These are phyloP conservation scores for Argyresthia goedartella DNA, from an alignment of 2,888 invertebrate genomes.

Conservation along the genomic window DNA sequence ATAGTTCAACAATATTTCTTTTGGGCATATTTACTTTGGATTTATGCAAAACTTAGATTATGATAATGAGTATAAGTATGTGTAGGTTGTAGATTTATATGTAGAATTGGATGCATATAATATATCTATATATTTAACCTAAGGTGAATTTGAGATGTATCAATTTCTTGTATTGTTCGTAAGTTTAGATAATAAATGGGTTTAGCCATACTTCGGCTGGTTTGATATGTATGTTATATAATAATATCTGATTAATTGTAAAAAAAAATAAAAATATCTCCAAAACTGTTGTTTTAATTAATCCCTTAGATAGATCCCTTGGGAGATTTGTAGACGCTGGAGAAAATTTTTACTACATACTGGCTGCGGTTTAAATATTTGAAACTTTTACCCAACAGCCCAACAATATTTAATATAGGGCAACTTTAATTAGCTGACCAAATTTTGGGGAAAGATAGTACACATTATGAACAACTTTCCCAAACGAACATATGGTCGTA, in stretches of 20 bases:
- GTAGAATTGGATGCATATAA: slow-evolving; percentile 68
- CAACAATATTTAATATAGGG: too few relatives aligned
- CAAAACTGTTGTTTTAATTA: slow-evolving; percentile 50
- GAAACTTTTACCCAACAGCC: too few relatives aligned
- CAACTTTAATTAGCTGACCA: too few relatives aligned
- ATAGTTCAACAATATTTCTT: slow-evolving; percentile 71
- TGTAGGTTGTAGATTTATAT: slow-evolving; percentile 69
- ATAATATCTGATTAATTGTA: slow-evolving; percentile 61
- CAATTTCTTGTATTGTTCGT: slow-evolving; percentile 71
- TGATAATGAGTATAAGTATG: slow-evolving; percentile 29
- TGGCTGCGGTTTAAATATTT: too few relatives aligned
- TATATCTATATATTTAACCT: slow-evolving; percentile 65
- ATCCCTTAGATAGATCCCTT: slow-evolving; percentile 9
- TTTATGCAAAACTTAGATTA: slow-evolving; percentile 70
- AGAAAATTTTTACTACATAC: too few relatives aligned
- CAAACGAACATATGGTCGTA: too few relatives aligned
- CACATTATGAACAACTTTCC: too few relatives aligned
- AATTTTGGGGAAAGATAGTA: too few relatives aligned
- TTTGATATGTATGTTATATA: slow-evolving; percentile 67
- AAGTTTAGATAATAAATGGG: slow-evolving; percentile 72
- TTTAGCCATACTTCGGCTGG: slow-evolving; percentile 71
- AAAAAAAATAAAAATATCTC: slow-evolving; percentile 58
- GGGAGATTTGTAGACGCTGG: background rate
- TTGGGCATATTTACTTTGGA: slow-evolving; percentile 72
- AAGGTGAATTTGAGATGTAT: slow-evolving; percentile 70